Percentiles rank a stretch among this genome's conserved stretches.
phyloP scores from a whole-genome alignment of 2,113 vertebrate genomes.

The Machaerirhynchus nigripectus region DNA sequence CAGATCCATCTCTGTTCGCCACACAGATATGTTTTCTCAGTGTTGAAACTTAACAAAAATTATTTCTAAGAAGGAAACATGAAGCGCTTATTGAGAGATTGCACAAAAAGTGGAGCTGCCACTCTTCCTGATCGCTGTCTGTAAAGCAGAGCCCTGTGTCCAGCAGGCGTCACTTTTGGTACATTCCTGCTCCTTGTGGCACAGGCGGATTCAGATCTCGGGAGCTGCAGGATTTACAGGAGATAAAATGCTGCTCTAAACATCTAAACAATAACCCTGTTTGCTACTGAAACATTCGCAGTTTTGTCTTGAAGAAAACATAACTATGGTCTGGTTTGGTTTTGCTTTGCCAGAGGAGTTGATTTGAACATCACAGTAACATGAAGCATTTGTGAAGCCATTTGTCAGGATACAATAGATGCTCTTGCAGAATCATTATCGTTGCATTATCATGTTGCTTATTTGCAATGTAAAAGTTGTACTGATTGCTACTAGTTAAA shows the following conservation, averaged over 20 bases:
- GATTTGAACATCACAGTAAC: neutral
- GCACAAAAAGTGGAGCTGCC: neutral
- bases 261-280: neutral
- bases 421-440: neutral
- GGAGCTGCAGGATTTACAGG: neutral
- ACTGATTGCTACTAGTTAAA: neutral
- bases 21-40: neutral
- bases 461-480: neutral
- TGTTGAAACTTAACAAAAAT: neutral
- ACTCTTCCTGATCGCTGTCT: neutral
- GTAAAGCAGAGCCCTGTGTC: neutral
- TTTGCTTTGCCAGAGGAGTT: neutral
- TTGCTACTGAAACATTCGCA: neutral
- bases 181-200: neutral
- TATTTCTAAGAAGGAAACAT: neutral
- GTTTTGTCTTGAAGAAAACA: neutral
- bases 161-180: constrained; percentile 36
- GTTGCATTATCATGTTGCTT: neutral
- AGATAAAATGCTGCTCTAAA: neutral
- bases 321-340: neutral
- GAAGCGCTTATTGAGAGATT: neutral
- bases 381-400: neutral
- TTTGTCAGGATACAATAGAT: neutral
- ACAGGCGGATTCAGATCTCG: rapidly evolving
- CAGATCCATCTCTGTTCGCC: neutral